phyloP scores from a whole-genome alignment of 2,888 invertebrate genomes.

The Dicycla oo region DNA sequence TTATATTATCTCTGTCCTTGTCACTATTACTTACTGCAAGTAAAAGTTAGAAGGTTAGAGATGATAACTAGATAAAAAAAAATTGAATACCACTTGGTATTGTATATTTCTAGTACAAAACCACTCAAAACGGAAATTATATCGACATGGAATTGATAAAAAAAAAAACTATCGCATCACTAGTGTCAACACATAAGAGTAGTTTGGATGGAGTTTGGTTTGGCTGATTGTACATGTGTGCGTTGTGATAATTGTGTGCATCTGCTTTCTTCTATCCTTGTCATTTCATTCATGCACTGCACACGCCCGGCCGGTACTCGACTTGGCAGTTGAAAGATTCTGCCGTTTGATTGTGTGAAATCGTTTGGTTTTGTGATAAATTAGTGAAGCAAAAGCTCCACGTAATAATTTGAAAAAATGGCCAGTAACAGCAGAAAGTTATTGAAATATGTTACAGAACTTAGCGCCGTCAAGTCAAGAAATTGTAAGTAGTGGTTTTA shows the following conservation, averaged over 20 bases:
- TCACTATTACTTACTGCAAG: not conserved
- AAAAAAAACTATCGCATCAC: not conserved
- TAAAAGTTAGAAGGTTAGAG: not conserved
- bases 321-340: conserved; percentile 31
- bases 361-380: conserved; percentile 26
- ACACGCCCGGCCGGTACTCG: conserved; percentile 3
- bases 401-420: conserved; percentile 73
- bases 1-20: not conserved
- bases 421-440: conserved; percentile 78
- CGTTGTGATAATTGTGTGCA: too few relatives aligned
- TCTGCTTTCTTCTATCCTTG: too few relatives aligned
- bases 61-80: not conserved
- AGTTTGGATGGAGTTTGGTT: too few relatives aligned
- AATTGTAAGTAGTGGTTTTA: conserved; percentile 80
- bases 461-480: conserved; percentile 71
- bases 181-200: conserved; percentile 3
- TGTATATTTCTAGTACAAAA: not conserved
- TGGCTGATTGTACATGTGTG: conserved; percentile 5
- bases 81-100: not conserved
- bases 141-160: not conserved
- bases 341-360: conserved; percentile 33
- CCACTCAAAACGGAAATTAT: not conserved
- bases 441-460: conserved; percentile 80
- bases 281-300: conserved; percentile 28
- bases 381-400: conserved; percentile 51